phyloP scores from a whole-genome alignment of 2,113 vertebrate genomes.

The Acrocephalus kingi region DNA sequence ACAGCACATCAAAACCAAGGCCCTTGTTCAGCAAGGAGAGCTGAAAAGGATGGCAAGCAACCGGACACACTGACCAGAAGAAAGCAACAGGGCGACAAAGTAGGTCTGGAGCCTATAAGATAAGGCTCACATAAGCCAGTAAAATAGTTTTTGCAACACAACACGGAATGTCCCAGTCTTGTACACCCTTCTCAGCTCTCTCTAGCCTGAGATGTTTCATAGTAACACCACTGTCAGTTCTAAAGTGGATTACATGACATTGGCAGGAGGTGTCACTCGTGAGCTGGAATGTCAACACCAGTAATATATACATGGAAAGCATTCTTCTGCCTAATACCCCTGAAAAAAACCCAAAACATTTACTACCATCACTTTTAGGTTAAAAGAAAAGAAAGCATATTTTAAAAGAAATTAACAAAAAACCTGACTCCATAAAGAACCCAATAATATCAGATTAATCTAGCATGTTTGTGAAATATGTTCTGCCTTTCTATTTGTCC shows the following conservation, averaged over 20 bases:
- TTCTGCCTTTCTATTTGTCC: neutral
- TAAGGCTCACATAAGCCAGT: neutral
- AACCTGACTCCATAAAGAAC: neutral
- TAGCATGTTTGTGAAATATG: neutral
- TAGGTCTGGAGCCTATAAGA: neutral
- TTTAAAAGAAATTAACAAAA: neutral
- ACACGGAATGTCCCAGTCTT: neutral
- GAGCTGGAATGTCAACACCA: neutral
- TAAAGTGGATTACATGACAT: neutral
- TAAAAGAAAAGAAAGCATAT: neutral
- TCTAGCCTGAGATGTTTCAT: neutral
- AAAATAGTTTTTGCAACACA: neutral
- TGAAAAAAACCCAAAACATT: neutral
- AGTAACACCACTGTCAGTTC: neutral
- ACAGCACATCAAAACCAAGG: neutral
- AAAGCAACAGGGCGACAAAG: neutral
- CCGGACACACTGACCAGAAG: neutral
- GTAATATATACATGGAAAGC: neutral
- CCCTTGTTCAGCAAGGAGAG: neutral
- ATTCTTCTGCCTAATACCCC: neutral
- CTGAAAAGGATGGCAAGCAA: neutral
- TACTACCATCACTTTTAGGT: neutral
- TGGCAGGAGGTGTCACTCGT: neutral
- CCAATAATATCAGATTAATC: neutral
- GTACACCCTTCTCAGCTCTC: neutral